Base-by-base conservation (phyloP, 2,113 vertebrate species). In the Lipophrys pholis region DNA sequence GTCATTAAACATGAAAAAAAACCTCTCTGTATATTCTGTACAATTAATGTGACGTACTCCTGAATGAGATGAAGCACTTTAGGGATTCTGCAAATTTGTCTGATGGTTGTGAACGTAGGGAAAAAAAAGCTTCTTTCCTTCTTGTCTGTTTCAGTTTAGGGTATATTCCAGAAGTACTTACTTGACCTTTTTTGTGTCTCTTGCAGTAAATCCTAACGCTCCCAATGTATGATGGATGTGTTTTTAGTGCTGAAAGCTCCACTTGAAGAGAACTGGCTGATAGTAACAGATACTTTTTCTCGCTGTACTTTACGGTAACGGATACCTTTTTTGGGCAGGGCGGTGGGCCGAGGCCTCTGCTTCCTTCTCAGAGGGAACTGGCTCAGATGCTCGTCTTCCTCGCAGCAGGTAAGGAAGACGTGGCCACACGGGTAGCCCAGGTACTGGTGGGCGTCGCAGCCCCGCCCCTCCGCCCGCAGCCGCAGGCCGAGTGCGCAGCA, bases 371-470 rank as follows among this genome's bases (percentile, higher is more conserved):
- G 84, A 0, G 8, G 58, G 7, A 93, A 87, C 11, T 92, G 92
- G 1, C 91, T 81, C 1, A 87, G 87, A 11, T 85, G 89, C 1
- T 95, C 93, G 0, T 93, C 93, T 16, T 93, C 95, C 58, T 97
- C 94, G 1, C 97, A 99, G 93, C 97, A 99, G 69, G 93, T 95
- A 16, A 97, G 92, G 92, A 97, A 94, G 85, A 96, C 90, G 0
- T 96, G 95, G 45, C 93, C 95, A 52, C 97, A 99, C 1, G 96
- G 95, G 81, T 96, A 95, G 81, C 94, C 94, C 80, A 99, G 93
- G 63, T 95, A 92, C 56, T 94, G 92, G 85, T 93, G 95, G 40
- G 89, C 89, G 16, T 94, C 89, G 0, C 97, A 99, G 2, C 79
- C 82, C 16, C 84, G 89, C 15, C 94, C 94, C 69, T 95, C 94